These are phyloP conservation scores for Cyprinodon brontotheroides DNA, from an alignment of 2,113 vertebrate species.

Conservation along the genomic window DNA sequence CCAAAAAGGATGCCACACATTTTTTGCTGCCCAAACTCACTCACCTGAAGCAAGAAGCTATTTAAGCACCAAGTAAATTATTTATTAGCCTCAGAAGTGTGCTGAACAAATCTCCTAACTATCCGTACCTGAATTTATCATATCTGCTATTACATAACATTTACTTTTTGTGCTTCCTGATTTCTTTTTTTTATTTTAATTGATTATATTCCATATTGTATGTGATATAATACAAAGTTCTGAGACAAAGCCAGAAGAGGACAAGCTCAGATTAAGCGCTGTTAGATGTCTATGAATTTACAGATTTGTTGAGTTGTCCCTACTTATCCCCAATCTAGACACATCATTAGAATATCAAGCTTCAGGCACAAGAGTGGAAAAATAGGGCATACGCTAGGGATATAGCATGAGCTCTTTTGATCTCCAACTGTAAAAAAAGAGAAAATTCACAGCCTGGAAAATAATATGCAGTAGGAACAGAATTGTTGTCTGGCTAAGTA, in stretches of 20 bases:
- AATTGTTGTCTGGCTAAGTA: conserved; percentile 27
- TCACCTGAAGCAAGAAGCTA: conserved; percentile 61
- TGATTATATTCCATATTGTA: background rate
- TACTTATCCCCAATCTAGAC: conserved; percentile 38
- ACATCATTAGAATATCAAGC: conserved; percentile 32
- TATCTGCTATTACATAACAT: conserved; percentile 12
- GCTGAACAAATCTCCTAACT: conserved; percentile 57
- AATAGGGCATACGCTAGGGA: conserved; percentile 53
- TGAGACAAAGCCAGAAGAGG: conserved; percentile 1
- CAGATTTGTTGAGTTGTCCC: conserved; percentile 20
- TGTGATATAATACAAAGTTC: background rate
- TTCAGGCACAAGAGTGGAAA: conserved; percentile 40
- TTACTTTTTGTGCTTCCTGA: background rate
- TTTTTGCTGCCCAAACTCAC: conserved; percentile 31
- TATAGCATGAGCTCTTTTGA: conserved; percentile 42
- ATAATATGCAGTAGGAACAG: conserved; percentile 25
- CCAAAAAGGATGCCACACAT: conserved; percentile 32
- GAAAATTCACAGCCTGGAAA: conserved; percentile 35
- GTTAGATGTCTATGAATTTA: conserved; percentile 5
- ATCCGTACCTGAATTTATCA: conserved; percentile 54
- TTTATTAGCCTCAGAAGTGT: conserved; percentile 60
- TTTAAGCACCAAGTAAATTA: conserved; percentile 66
- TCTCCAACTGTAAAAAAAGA: conserved; percentile 35
- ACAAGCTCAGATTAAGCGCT: conserved; percentile 23
- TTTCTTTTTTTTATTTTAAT: background rate